Evolutionary conservation across 2,888 invertebrate genomes (phyloP).

Genomic region (Caenorhabditis sp.): DNA sequence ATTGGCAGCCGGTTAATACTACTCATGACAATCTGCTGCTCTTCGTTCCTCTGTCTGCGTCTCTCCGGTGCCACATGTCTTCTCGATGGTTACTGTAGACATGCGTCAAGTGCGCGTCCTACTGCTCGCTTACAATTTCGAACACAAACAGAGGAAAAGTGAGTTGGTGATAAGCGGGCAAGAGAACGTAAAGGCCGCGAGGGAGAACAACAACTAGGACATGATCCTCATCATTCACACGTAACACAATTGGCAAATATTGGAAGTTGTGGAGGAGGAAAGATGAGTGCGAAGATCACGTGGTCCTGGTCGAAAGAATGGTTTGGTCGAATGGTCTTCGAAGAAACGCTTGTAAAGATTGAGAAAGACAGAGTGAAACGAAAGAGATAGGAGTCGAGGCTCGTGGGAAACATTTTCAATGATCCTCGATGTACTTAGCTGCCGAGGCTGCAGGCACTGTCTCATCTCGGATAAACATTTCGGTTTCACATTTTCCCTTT

Average conservation of each 20-base stretch:
- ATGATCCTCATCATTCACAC: conserved; percentile 52
- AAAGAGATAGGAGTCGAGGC: not conserved
- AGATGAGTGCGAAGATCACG: conserved; percentile 34
- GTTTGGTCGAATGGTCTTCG: not conserved
- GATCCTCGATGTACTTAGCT: not conserved
- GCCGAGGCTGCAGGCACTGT: not conserved
- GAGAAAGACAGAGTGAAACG: not conserved
- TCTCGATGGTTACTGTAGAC: conserved; percentile 44
- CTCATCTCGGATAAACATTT: not conserved
- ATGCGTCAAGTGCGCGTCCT: conserved; percentile 54
- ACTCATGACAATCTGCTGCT: conserved; percentile 37
- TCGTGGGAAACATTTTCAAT: not conserved
- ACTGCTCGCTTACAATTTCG: conserved; percentile 51
- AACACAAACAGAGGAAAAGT: conserved; percentile 36
- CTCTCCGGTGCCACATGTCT: conserved; percentile 9
- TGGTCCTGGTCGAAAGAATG: not conserved
- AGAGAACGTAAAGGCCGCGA: conserved; percentile 1
- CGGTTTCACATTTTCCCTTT: not conserved
- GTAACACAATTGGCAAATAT: conserved; percentile 37
- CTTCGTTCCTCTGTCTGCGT: conserved; percentile 20
- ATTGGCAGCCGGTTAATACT: conserved; percentile 15
- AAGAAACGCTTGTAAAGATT: not conserved
- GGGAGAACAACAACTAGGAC: conserved; percentile 28
- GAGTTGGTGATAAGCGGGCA: conserved; percentile 5
- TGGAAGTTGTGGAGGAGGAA: conserved; percentile 29